Base-by-base conservation (phyloP, 2,888 invertebrate species). In the Ypsolopha sequella region DNA sequence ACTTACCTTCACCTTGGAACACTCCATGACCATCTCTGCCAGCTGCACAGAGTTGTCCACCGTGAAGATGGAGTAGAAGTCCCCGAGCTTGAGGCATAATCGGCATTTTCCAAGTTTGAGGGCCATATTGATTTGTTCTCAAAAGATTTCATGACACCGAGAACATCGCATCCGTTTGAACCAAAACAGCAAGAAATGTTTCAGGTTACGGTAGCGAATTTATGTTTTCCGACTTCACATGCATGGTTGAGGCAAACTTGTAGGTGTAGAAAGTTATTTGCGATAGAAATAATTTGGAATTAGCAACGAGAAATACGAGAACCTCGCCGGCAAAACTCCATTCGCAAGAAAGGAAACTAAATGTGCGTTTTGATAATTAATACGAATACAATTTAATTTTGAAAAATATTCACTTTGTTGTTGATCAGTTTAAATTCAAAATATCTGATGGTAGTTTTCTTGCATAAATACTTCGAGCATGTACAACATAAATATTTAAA, bases 21-120 rank as follows among this genome's bases (percentile, higher is more conserved):
- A 87, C 59, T 86, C 87, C 87, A 87, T 87, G 53, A 80, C 87
- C 87, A 87, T 87, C 56, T 86, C 86, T 35, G 87, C 78, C 11
- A 87, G 73, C 59, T 85, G 87, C 39, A 86, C 56, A 38, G 77
- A 72, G 68, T 85, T 86, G 70, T 87, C 87, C 65, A 79, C 71
- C 52, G 87, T 80, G 59, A 86, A 87, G 63, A 87, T 87, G 56
- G 87, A 87, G 61, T 84, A 87, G 61, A 87, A 87, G 60, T 87
- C 87, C 49, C 87, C 87, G 52, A 87, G 78, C 67, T 87, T 87
- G 68, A 87, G 80, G 68, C 87, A 87, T 49, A 87, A 80, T 69
- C 87, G 81, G 70, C 87, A 87, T 79, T 87, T 87, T 68, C 87
- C 87, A 54, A 87, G 75, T 68, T 85, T 85, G 77, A 86, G 82